A percentile compares a stretch with the other conserved stretches of the same genome.
Conservation (phyloP, 2,113 vertebrate genomes). For the Anoura caudifer region DNA sequence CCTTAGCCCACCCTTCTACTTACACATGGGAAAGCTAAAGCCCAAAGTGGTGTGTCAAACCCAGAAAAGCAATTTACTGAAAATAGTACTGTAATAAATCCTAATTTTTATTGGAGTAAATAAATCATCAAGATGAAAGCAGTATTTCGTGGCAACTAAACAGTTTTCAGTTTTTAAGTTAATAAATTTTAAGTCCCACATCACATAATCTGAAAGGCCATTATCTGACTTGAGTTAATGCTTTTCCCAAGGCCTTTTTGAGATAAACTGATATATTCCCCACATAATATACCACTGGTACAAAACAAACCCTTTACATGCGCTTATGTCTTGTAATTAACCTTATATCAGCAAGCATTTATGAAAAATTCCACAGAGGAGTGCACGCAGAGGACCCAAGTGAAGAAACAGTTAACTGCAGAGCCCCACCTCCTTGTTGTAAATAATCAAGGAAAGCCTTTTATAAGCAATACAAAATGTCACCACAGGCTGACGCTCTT, state of each 20-base stretch:
- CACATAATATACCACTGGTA: not conserved
- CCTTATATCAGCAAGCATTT: not conserved
- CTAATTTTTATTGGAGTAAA: slow-evolving; percentile 29
- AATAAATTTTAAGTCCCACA: not conserved
- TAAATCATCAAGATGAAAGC: slow-evolving; percentile 9
- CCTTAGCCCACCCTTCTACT: not conserved
- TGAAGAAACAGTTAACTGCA: slow-evolving; percentile 64
- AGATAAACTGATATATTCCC: not conserved
- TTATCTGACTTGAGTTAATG: not conserved
- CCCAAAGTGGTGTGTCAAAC: not conserved
- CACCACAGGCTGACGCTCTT: slow-evolving; percentile 88
- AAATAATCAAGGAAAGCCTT: slow-evolving; percentile 54
- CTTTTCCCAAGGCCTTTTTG: not conserved
- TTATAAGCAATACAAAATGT: slow-evolving; percentile 80
- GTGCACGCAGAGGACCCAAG: not conserved
- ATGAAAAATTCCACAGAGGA: not conserved
- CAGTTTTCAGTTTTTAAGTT: not conserved
- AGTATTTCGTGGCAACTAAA: not conserved
- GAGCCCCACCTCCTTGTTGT: slow-evolving; percentile 32
- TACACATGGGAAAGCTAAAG: not conserved
- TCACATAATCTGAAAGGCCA: not conserved
- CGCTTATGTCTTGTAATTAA: not conserved
- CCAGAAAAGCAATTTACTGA: slow-evolving; percentile 12
- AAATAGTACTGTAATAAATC: slow-evolving; percentile 14
- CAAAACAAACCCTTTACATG: not conserved